Conservation (phyloP, 2,797 vertebrate species). For the Myotis vivesi region DNA sequence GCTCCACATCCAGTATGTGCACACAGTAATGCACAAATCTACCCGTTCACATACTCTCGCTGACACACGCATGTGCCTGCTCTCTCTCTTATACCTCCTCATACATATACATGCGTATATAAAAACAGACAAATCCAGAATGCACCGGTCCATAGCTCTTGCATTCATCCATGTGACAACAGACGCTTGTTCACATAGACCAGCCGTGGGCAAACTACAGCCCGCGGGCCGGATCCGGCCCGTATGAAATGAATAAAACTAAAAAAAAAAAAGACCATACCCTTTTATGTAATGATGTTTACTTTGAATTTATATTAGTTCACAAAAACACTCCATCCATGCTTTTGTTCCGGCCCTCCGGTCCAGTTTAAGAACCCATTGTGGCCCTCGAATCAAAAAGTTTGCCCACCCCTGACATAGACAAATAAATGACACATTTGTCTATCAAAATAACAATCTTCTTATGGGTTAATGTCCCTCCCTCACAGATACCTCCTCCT, state of each 20-base stretch:
- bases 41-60: rapidly evolving
- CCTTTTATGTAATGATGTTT: too few relatives aligned
- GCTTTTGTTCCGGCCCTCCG: too few relatives aligned
- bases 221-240: too few relatives aligned
- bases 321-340: too few relatives aligned
- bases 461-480: neutral
- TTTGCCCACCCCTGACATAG: too few relatives aligned
- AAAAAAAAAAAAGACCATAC: too few relatives aligned
- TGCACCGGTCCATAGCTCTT: neutral
- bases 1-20: neutral
- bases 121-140: neutral
- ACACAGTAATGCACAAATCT: neutral
- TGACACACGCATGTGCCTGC: neutral
- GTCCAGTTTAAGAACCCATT: too few relatives aligned
- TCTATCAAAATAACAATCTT: neutral
- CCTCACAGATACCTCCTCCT: neutral
- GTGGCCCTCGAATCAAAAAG: too few relatives aligned
- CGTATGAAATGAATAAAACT: too few relatives aligned
- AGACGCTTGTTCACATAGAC: neutral
- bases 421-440: neutral
- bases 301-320: too few relatives aligned
- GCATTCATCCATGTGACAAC: neutral
- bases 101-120: neutral
- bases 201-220: too few relatives aligned
- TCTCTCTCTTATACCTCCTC: neutral